Conservation (phyloP, 2,797 vertebrate genomes). For the Chelidonichthys spinosus region DNA sequence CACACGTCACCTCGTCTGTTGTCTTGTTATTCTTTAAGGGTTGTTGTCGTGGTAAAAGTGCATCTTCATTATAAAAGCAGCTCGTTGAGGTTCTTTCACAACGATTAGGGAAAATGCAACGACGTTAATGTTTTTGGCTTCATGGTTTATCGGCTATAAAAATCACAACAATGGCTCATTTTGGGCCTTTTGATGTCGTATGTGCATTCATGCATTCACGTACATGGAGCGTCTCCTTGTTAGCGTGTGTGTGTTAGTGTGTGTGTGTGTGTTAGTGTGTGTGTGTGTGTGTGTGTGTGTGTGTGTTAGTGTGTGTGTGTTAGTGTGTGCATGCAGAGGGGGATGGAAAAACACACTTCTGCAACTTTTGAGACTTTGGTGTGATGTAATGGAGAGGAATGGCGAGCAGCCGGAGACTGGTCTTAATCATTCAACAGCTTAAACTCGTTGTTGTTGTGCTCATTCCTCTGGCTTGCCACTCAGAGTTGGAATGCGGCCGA, state of each 20-base stretch:
- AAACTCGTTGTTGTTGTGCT: slow-evolving; percentile 42
- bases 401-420: slow-evolving; percentile 13
- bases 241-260: slow-evolving; percentile 4
- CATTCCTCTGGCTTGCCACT: slow-evolving; percentile 55
- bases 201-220: slow-evolving; percentile 20
- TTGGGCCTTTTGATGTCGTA: slow-evolving; percentile 43
- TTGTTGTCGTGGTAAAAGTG: slow-evolving; percentile 13
- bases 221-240: slow-evolving; percentile 30
- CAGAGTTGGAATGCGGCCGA: slow-evolving; percentile 51
- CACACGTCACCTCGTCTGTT: no score
- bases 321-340: background rate
- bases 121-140: background rate
- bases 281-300: slow-evolving; percentile 1
- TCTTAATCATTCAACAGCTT: slow-evolving; percentile 56
- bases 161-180: slow-evolving; percentile 54
- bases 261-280: background rate
- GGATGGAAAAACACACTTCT: background rate
- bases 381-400: slow-evolving; percentile 13
- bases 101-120: background rate
- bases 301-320: background rate
- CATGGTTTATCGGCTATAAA: slow-evolving; percentile 46
- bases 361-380: slow-evolving; percentile 10
- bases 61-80: slow-evolving; percentile 32
- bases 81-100: slow-evolving; percentile 32
- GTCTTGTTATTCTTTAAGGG: background rate